phyloP scores from a whole-genome alignment of 2,113 vertebrate species.

The Cricetomys ansorgei region DNA sequence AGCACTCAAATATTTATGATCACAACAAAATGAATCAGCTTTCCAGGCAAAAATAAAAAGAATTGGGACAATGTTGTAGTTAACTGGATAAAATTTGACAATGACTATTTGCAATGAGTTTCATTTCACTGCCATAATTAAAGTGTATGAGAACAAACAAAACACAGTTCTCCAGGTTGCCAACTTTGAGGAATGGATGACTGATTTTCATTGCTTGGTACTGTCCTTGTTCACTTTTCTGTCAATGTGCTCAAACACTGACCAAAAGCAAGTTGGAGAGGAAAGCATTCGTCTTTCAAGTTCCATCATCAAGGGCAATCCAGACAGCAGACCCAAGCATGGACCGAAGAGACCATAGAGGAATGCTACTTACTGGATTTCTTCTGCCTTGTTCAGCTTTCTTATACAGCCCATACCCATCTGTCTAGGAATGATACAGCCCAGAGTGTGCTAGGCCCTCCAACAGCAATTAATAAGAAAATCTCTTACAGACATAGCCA shows the following conservation, averaged over 20 bases:
- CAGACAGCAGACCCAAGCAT: not conserved
- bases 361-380: not conserved
- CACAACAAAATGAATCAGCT: slow-evolving; percentile 30
- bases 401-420: not conserved
- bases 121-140: not conserved
- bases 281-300: not conserved
- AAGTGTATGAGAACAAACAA: slow-evolving; percentile 41
- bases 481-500: not conserved
- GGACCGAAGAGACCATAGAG: not conserved
- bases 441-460: not conserved
- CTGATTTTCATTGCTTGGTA: slow-evolving; percentile 18
- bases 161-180: not conserved
- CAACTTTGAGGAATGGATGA: slow-evolving; percentile 10
- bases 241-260: not conserved
- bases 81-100: not conserved
- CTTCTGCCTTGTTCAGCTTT: not conserved
- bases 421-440: not conserved
- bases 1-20: slow-evolving; percentile 58
- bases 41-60: slow-evolving; percentile 37
- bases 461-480: not conserved
- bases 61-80: not conserved
- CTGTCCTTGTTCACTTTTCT: not conserved
- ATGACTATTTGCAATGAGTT: not conserved
- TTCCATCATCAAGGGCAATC: not conserved
- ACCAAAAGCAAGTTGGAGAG: not conserved